These are phyloP conservation scores for Mormyrops attenuatus DNA, from an alignment of 2,797 vertebrate species.

Conservation along the genomic window DNA sequence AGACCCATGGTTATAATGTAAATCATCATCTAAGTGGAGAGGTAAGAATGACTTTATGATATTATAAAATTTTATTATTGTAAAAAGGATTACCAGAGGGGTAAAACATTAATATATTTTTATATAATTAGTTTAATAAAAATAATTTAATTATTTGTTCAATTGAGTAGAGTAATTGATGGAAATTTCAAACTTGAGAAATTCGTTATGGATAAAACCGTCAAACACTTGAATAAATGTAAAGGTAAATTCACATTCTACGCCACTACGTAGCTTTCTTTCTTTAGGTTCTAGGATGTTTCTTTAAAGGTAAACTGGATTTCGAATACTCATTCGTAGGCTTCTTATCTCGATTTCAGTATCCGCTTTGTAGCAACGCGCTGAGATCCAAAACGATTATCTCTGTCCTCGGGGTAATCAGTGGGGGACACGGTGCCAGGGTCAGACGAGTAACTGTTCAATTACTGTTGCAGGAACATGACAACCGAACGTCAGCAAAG, in stretches of 20 bases:
- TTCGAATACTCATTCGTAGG: neutral
- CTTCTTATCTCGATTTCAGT: neutral
- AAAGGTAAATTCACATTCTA: neutral
- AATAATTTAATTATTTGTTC: neutral
- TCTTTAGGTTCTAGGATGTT: neutral
- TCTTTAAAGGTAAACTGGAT: neutral
- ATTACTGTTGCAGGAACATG: constrained; percentile 38
- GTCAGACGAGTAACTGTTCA: neutral
- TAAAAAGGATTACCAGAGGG: neutral
- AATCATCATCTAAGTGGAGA: neutral
- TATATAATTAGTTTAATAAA: neutral
- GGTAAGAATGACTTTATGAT: neutral
- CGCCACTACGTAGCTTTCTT: neutral
- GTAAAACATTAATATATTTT: neutral
- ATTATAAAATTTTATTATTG: neutral
- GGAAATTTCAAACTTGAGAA: neutral
- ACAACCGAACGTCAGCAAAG: constrained; percentile 39
- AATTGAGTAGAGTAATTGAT: neutral
- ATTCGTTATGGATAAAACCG: neutral
- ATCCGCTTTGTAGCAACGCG: neutral
- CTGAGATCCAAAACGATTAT: neutral
- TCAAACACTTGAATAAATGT: neutral
- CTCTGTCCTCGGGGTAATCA: neutral
- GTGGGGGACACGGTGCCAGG: neutral
- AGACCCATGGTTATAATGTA: neutral